Percentiles rank a stretch among this genome's conserved stretches.
phyloP scores from a whole-genome alignment of 30 jellyfish, hydroid and myxozoan genomes.

The Turritopsis dohrnii region DNA sequence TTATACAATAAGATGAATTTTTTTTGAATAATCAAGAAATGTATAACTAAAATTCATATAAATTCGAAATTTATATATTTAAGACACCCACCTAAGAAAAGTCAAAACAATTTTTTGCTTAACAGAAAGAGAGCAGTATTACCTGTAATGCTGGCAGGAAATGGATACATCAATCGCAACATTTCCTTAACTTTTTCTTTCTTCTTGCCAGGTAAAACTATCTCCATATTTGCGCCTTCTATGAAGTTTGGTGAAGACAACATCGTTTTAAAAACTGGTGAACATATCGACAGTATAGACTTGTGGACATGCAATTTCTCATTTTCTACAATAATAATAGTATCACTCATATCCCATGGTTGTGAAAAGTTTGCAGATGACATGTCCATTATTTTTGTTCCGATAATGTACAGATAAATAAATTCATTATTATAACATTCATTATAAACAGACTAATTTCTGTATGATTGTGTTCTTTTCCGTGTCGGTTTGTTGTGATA shows the following conservation, averaged over 20 bases:
- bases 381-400: background rate
- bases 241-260: background rate
- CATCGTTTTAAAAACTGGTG: constrained; percentile 14
- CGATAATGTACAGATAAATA: background rate
- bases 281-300: background rate
- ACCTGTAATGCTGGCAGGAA: constrained; percentile 11
- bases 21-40: too few relatives aligned
- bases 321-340: background rate
- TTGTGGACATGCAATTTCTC: constrained; percentile 6
- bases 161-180: constrained; percentile 8
- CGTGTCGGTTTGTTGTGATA: background rate
- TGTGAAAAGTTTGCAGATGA: background rate
- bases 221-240: background rate
- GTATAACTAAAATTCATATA: too few relatives aligned
- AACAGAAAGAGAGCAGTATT: background rate
- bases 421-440: too few relatives aligned
- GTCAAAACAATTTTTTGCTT: too few relatives aligned
- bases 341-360: constrained; percentile 15
- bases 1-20: too few relatives aligned
- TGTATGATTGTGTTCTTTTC: background rate
- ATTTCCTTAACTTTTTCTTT: background rate
- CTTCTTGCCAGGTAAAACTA: constrained; percentile 2
- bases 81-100: too few relatives aligned
- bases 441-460: background rate
- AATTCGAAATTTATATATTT: too few relatives aligned